Evolutionary conservation across 2,888 invertebrate genomes (phyloP), one percentile per base, ranked within the genome.

Genomic region (Pachymerium ferrugineum): DNA sequence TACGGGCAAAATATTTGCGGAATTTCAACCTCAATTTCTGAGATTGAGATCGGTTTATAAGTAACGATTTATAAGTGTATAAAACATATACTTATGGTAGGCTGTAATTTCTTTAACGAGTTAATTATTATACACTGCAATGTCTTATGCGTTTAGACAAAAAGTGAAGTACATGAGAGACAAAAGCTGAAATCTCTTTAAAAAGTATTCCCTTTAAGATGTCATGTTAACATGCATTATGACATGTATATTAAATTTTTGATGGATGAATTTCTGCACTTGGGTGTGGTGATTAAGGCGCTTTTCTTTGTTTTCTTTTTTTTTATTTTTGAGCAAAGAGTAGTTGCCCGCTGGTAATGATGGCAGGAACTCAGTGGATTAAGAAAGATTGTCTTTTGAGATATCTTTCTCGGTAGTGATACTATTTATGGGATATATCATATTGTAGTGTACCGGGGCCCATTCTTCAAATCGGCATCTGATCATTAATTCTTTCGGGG

Each of bases 401-500:
- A 54, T 54, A 28, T 22, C 54, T 54, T 10, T 47, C 10, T 54
- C 12, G 28, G 54, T 3, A 25, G 54, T 54, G 25, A 28, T 8
- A 25, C n/a, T n/a, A n/a, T n/a, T 54, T 25, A 54, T 1, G 54
- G 22, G 6, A 54, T 54, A 54, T 54, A 54, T 54, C 54, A 54
- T n/a, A 25, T 54, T 54, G 54, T 54, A 25, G 54, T 54, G 25
- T 22, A 28, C 25, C 1, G 22, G 22, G 12, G 2, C 22, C 22
- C 54, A 38, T 54, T 54, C 22, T 54, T 54, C 54, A 54, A 14
- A 54, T 54, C 54, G 54, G 54, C 54, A 54, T 54, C 25, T 54
- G 54, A 25, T 54, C 54, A 54, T 54, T 54, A 54, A 54, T 54
- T 54, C 54, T 54, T 54, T 54, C 12, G 54, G 25, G n/a, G 28